Evolutionary conservation across 1,140 invertebrate genomes (phyloP).

Genomic region (Drosophila chauvacae): DNA sequence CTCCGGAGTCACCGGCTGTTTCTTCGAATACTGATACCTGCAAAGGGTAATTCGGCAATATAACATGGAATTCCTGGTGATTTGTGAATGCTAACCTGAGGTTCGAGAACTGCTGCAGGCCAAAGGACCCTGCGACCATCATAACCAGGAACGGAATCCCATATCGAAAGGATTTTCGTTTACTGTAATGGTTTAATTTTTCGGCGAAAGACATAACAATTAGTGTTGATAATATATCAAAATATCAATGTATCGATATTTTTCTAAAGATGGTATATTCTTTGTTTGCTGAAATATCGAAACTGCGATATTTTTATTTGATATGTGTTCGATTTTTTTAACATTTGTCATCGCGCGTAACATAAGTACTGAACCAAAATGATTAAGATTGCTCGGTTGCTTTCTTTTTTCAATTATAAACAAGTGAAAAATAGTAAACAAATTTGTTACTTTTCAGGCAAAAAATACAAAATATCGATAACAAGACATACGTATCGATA

Average conservation of each 20-base stretch:
- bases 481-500: too few relatives aligned
- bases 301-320: too few relatives aligned
- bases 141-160: slow-evolving; percentile 89
- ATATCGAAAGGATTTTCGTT: slow-evolving; percentile 75
- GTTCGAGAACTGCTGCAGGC: slow-evolving; percentile 88
- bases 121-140: slow-evolving; percentile 89
- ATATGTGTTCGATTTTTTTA: too few relatives aligned
- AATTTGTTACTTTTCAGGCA: too few relatives aligned
- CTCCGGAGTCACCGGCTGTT: slow-evolving; percentile 86
- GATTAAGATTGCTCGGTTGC: too few relatives aligned
- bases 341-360: too few relatives aligned
- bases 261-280: too few relatives aligned
- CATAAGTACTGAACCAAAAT: too few relatives aligned
- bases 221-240: neutral
- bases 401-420: too few relatives aligned
- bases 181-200: slow-evolving; percentile 65
- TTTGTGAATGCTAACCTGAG: slow-evolving; percentile 86
- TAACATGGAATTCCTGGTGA: neutral
- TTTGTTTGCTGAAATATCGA: too few relatives aligned
- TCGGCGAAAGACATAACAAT: slow-evolving; percentile 63
- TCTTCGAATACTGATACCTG: slow-evolving; percentile 89
- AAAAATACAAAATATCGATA: too few relatives aligned
- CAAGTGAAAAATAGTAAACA: too few relatives aligned
- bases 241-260: neutral
- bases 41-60: neutral